Percentiles rank a stretch among this genome's conserved stretches.
Evolutionary conservation across 2,113 vertebrate species (phyloP).

Genomic region (Salvelinus alpinus): DNA sequence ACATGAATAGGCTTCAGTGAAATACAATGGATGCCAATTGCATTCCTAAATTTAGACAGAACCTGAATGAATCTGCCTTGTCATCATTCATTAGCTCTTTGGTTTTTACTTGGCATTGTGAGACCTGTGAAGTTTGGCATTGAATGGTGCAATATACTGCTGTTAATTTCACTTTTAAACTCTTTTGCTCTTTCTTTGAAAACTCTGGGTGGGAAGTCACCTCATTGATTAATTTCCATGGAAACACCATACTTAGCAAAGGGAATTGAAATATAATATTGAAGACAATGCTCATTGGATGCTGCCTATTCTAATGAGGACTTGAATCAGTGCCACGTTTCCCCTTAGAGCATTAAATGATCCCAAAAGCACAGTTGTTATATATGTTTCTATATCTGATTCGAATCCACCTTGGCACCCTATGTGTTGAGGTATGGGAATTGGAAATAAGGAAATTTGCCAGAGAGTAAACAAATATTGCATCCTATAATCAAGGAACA

Average conservation of each 20-base stretch:
- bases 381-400: constrained; percentile 51
- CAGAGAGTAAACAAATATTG: constrained; percentile 4
- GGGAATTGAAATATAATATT: constrained; percentile 14
- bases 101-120: no score
- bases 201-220: background rate
- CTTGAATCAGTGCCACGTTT: constrained; percentile 1
- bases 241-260: constrained; percentile 1
- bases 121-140: background rate
- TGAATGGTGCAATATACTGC: background rate
- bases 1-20: no score
- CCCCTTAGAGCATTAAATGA: background rate
- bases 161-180: constrained; percentile 28
- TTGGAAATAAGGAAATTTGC: constrained; percentile 7
- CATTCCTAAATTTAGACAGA: no score
- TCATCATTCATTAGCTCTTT: no score
- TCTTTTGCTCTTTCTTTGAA: constrained; percentile 15
- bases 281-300: constrained; percentile 13
- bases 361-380: constrained; percentile 34
- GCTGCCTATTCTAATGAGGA: constrained; percentile 11
- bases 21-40: no score
- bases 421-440: constrained; percentile 26
- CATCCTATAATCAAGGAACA: constrained; percentile 23
- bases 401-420: constrained; percentile 30
- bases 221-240: constrained; percentile 21
- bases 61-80: no score